phyloP scores from a whole-genome alignment of 2,113 vertebrate genomes.

The Nanorana parkeri region DNA sequence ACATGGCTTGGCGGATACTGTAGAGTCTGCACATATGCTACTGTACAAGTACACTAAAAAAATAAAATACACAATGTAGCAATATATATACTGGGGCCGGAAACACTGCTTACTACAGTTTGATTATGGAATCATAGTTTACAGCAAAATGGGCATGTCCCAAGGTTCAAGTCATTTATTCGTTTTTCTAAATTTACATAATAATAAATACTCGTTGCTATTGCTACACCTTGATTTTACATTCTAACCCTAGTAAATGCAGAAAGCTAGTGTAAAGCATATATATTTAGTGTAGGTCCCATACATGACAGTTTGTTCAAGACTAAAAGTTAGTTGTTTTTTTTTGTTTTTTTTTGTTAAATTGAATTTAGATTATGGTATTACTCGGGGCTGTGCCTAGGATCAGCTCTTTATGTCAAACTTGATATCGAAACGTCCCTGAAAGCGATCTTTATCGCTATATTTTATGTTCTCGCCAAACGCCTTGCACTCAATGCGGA shows the following conservation, averaged over 20 bases:
- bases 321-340: slow-evolving; percentile 88
- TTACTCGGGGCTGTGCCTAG: slow-evolving; percentile 72
- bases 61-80: slow-evolving; percentile 89
- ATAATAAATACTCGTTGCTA: slow-evolving; percentile 99
- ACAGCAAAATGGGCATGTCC: slow-evolving; percentile 97
- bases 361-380: slow-evolving; percentile 34
- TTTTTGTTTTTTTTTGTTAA: slow-evolving; percentile 61
- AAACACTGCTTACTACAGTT: slow-evolving; percentile 93
- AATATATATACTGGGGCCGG: slow-evolving; percentile 87
- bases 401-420: slow-evolving; percentile 89
- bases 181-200: slow-evolving; percentile 94
- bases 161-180: slow-evolving; percentile 96
- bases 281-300: slow-evolving; percentile 99
- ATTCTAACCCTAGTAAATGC: slow-evolving; percentile 97
- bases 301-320: slow-evolving; percentile 99
- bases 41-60: slow-evolving; percentile 82
- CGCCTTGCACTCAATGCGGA: slow-evolving; percentile 92
- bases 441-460: slow-evolving; percentile 96
- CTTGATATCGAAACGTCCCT: slow-evolving; percentile 97
- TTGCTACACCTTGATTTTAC: slow-evolving; percentile 97
- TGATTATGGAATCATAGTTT: slow-evolving; percentile 98
- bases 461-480: slow-evolving; percentile 89
- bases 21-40: slow-evolving; percentile 84
- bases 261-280: slow-evolving; percentile 98
- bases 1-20: slow-evolving; percentile 82